These are phyloP conservation scores for Cairina moschata DNA, from an alignment of 2,113 vertebrate species.

Conservation along the genomic window DNA sequence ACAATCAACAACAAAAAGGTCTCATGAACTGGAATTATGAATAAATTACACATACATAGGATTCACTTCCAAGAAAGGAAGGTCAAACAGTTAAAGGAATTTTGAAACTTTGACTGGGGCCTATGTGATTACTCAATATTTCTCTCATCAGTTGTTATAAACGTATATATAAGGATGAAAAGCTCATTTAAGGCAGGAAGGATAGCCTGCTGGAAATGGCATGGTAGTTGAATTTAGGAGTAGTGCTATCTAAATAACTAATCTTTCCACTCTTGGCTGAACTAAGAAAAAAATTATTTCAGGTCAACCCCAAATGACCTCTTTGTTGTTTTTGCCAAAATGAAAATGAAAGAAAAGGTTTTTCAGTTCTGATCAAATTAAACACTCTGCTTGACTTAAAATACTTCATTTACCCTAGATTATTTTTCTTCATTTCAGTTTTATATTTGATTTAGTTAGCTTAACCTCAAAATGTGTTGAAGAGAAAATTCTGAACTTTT, in stretches of 20 bases:
- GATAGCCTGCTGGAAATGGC: slow-evolving; percentile 27
- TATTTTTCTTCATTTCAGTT: not conserved
- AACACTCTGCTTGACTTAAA: not conserved
- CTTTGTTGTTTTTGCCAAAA: slow-evolving; percentile 26
- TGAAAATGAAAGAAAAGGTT: slow-evolving; percentile 22
- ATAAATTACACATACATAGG: not conserved
- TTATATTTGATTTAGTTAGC: not conserved
- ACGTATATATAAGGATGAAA: slow-evolving; percentile 37
- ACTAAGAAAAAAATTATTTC: slow-evolving; percentile 8
- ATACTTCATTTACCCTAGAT: not conserved
- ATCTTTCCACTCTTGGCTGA: slow-evolving; percentile 30
- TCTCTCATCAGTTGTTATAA: slow-evolving; percentile 56
- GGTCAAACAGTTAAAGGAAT: slow-evolving; percentile 29
- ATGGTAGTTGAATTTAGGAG: slow-evolving; percentile 19
- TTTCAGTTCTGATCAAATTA: slow-evolving; percentile 7
- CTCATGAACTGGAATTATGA: not conserved
- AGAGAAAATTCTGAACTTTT: not conserved
- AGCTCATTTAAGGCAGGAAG: slow-evolving; percentile 54
- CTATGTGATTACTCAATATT: slow-evolving; percentile 51
- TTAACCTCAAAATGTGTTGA: not conserved
- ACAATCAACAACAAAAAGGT: slow-evolving; percentile 26
- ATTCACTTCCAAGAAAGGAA: slow-evolving; percentile 27
- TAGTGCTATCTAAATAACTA: slow-evolving; percentile 29
- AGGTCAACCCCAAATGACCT: not conserved
- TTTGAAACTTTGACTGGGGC: slow-evolving; percentile 3